phyloP scores from a whole-genome alignment of 2,113 vertebrate genomes.

The Clarias magur region DNA sequence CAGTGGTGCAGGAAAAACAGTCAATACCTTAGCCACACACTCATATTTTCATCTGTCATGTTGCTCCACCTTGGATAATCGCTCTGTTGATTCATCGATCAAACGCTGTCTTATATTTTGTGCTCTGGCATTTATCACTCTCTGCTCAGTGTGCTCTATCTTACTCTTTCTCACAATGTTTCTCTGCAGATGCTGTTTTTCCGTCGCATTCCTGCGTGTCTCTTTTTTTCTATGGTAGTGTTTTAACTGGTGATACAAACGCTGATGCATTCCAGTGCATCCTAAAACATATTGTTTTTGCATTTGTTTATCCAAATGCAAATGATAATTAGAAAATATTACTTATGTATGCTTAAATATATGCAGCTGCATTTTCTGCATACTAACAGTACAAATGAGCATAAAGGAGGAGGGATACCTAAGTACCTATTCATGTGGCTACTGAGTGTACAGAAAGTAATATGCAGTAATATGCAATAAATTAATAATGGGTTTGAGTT shows the following conservation, averaged over 20 bases:
- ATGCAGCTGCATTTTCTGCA: background rate
- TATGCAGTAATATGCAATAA: background rate
- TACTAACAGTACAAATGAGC: background rate
- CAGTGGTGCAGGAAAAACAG: background rate
- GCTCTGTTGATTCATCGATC: constrained; percentile 33
- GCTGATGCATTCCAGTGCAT: background rate
- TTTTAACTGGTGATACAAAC: background rate
- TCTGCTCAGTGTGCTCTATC: background rate
- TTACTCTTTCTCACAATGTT: background rate
- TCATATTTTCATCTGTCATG: background rate
- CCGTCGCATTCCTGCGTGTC: background rate
- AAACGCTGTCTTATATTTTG: constrained; percentile 6
- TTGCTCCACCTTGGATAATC: constrained; percentile 15
- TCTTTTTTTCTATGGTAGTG: background rate
- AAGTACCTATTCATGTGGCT: background rate
- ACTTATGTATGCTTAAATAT: background rate
- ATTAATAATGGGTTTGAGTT: too few species aligned
- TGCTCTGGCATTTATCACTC: background rate
- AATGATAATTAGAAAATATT: background rate
- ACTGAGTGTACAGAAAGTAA: background rate
- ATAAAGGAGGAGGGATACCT: background rate
- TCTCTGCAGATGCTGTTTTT: background rate
- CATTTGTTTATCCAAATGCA: background rate
- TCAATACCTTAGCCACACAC: background rate
- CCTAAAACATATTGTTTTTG: too few species aligned